These are phyloP conservation scores for Lepeophtheirus salmonis DNA, from an alignment of 1,140 invertebrate genomes.

Conservation along the genomic window DNA sequence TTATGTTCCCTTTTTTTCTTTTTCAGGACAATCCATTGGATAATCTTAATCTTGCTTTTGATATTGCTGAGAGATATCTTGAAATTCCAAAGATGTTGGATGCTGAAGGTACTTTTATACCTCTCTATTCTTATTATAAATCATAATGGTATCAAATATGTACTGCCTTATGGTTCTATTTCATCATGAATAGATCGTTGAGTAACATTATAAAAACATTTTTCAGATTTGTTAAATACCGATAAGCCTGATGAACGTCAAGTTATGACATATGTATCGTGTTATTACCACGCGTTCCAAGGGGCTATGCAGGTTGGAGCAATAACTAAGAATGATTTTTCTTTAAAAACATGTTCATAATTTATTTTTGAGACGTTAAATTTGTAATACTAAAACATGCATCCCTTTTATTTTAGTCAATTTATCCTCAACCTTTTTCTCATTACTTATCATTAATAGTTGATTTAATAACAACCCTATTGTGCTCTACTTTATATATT, in stretches of 20 bases:
- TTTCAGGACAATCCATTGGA: slow-evolving; percentile 80
- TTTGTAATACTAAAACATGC: no score
- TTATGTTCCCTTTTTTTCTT: slow-evolving; percentile 4
- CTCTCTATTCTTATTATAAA: background rate
- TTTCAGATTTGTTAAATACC: slow-evolving; percentile 88
- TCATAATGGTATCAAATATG: no score
- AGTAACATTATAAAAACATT: slow-evolving; percentile 1
- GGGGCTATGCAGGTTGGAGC: slow-evolving; percentile 79
- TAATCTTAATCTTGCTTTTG: slow-evolving; percentile 97
- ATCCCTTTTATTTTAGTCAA: no score
- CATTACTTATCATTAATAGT: no score
- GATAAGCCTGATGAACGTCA: slow-evolving; percentile 92
- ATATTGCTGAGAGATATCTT: slow-evolving; percentile 97
- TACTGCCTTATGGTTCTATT: no score
- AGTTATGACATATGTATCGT: slow-evolving; percentile 95
- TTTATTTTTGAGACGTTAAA: no score
- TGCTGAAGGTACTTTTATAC: slow-evolving; percentile 72
- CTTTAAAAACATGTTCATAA: no score
- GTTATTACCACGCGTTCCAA: slow-evolving; percentile 97
- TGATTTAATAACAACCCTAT: no score
- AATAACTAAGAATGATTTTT: no score
- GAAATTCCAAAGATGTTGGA: slow-evolving; percentile 99
- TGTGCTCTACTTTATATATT: no score
- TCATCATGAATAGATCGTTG: background rate
- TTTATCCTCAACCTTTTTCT: no score